Conservation (phyloP, 2,888 invertebrate genomes). For the Antheraea yamamai region DNA sequence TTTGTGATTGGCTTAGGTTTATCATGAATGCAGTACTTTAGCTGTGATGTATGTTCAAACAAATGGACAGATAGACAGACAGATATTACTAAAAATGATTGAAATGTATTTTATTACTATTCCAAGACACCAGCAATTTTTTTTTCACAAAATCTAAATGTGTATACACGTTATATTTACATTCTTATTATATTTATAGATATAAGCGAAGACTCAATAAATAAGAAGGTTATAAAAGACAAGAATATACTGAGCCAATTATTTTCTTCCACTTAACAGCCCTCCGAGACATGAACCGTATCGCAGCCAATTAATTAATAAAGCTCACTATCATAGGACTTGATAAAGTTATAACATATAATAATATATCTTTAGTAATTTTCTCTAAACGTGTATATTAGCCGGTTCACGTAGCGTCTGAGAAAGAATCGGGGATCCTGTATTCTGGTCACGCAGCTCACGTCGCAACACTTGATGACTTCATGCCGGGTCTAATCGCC, state of each 20-base stretch:
- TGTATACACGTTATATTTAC: no score
- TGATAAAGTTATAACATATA: not conserved
- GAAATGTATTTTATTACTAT: no score
- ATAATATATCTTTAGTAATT: conserved; percentile 12
- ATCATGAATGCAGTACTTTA: no score
- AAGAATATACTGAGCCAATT: not conserved
- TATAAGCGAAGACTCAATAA: not conserved
- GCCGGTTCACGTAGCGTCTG: conserved; percentile 15
- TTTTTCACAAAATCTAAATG: no score
- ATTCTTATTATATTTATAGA: no score
- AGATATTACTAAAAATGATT: no score
- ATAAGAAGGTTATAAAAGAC: not conserved
- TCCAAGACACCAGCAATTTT: no score
- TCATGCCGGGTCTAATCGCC: conserved; percentile 23
- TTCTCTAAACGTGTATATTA: conserved; percentile 17
- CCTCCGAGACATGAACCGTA: not conserved
- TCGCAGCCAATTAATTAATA: not conserved
- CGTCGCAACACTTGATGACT: conserved; percentile 24
- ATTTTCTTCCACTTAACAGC: not conserved
- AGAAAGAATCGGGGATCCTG: conserved; percentile 17
- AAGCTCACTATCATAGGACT: not conserved
- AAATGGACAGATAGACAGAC: no score
- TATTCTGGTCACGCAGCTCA: conserved; percentile 20
- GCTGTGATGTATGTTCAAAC: no score
- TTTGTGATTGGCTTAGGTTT: no score